phyloP scores from a whole-genome alignment of 2,113 vertebrate species.

The Agapornis roseicollis region DNA sequence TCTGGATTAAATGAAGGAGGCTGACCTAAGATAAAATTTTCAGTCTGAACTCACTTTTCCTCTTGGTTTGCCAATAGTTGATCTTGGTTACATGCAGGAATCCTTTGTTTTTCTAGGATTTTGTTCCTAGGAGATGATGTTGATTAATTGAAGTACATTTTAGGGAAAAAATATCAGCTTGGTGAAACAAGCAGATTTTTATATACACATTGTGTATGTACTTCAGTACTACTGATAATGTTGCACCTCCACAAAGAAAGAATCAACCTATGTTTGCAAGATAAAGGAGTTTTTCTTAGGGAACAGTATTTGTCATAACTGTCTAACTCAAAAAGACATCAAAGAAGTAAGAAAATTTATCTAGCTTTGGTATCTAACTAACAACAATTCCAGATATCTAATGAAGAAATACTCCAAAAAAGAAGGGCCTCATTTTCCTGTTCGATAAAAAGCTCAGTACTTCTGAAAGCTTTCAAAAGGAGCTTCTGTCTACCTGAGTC shows the following conservation, averaged over 20 bases:
- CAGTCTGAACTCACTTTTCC: not conserved
- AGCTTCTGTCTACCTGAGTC: not conserved
- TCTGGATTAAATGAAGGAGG: not conserved
- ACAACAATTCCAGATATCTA: not conserved
- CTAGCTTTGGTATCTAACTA: not conserved
- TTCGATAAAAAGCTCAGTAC: not conserved
- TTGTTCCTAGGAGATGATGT: not conserved
- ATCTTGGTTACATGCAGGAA: not conserved
- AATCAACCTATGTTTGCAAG: not conserved
- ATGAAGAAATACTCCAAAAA: not conserved
- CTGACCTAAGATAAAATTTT: not conserved
- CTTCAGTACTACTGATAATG: not conserved
- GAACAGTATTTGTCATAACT: not conserved
- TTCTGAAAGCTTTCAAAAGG: not conserved
- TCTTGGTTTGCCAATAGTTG: not conserved
- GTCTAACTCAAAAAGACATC: not conserved
- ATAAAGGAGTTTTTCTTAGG: not conserved
- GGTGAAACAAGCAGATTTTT: not conserved
- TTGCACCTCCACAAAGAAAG: not conserved
- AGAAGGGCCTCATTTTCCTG: not conserved
- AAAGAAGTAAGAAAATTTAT: not conserved
- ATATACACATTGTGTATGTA: accelerated
- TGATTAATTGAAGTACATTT: not conserved
- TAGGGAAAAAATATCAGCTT: not conserved
- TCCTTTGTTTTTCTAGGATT: not conserved